Conservation (phyloP, 2,888 invertebrate species). For the Lydus trimaculatus region DNA sequence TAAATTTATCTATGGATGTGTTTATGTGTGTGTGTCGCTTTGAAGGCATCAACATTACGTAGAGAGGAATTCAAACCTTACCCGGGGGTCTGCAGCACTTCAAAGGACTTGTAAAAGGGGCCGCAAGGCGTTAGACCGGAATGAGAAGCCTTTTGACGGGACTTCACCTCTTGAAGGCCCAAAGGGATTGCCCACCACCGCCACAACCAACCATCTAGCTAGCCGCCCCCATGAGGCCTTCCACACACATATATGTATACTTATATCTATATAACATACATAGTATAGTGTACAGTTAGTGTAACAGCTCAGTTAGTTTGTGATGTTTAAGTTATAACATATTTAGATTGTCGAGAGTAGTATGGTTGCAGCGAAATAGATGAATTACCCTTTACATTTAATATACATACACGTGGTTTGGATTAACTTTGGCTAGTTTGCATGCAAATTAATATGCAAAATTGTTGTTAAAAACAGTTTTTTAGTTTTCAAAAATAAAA, state of each 20-base stretch:
- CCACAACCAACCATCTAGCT: conserved; percentile 13
- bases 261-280: neutral
- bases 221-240: neutral
- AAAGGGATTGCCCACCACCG: conserved; percentile 32
- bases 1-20: neutral
- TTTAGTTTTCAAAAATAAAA: neutral
- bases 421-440: conserved; percentile 39
- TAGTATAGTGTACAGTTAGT: neutral
- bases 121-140: conserved; percentile 56
- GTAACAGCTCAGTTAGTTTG: conserved; percentile 44
- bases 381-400: conserved; percentile 29
- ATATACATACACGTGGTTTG: conserved; percentile 25
- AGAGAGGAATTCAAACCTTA: conserved; percentile 51
- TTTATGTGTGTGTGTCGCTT: conserved; percentile 40
- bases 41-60: conserved; percentile 45
- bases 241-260: neutral
- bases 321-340: conserved; percentile 54
- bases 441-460: conserved; percentile 34
- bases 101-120: conserved; percentile 48
- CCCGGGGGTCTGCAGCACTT: conserved; percentile 50
- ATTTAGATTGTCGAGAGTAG: conserved; percentile 41
- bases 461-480: conserved; percentile 13
- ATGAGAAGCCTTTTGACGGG: conserved; percentile 54
- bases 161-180: conserved; percentile 35
- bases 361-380: conserved; percentile 14